phyloP scores from a whole-genome alignment of 2,113 vertebrate species.

The Indri indri region DNA sequence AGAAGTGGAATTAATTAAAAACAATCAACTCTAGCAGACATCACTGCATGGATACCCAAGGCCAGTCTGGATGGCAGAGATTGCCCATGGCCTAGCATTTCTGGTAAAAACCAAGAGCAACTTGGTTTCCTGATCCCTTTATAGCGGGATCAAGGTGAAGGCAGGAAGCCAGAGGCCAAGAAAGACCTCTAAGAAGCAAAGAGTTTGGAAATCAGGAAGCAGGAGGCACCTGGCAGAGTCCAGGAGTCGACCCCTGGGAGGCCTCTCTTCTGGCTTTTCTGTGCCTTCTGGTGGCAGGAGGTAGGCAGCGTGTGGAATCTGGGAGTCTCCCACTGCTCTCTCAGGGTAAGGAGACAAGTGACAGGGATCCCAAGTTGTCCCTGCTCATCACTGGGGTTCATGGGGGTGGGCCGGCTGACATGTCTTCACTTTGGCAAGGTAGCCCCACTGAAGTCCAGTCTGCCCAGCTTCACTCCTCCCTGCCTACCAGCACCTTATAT shows the following conservation, averaged over 20 bases:
- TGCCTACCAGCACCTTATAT: background rate
- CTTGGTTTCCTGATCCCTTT: background rate
- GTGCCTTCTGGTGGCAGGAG: background rate
- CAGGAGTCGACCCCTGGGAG: background rate
- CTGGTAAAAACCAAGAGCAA: background rate
- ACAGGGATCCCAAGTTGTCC: background rate
- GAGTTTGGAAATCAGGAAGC: background rate
- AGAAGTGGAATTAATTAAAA: background rate
- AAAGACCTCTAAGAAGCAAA: background rate
- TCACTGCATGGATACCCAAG: background rate
- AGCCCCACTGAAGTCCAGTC: rapidly evolving
- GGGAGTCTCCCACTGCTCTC: background rate
- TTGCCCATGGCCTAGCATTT: background rate
- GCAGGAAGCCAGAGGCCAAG: background rate
- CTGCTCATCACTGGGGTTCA: too few relatives aligned
- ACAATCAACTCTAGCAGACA: background rate
- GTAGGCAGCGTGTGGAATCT: background rate
- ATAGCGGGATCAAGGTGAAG: background rate
- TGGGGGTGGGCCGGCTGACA: rapidly evolving
- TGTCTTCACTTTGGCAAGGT: background rate
- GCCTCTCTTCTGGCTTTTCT: background rate
- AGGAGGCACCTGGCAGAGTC: background rate
- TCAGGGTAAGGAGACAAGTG: background rate
- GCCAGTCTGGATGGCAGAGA: background rate
- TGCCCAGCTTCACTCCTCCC: background rate